Conservation (phyloP, 2,888 invertebrate genomes). For the Pachymerium ferrugineum region DNA sequence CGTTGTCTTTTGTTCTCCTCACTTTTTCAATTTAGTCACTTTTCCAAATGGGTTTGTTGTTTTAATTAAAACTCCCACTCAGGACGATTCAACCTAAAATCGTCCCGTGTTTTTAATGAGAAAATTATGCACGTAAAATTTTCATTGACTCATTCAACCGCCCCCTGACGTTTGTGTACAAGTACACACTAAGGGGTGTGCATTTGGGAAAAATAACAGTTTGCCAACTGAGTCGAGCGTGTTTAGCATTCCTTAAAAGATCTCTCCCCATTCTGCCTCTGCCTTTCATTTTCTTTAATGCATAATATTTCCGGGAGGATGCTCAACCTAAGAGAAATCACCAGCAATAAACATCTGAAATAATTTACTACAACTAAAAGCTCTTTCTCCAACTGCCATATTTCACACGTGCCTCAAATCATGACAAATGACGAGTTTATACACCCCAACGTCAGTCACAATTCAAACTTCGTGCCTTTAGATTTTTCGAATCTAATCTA, state of each 20-base stretch:
- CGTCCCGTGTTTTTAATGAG: conserved; percentile 12
- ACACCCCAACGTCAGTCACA: too few relatives aligned
- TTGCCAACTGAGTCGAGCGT: not conserved
- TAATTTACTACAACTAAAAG: not conserved
- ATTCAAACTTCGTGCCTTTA: too few relatives aligned
- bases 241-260: not conserved
- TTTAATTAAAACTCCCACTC: conserved; percentile 25
- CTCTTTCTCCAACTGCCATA: not conserved
- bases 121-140: conserved; percentile 16
- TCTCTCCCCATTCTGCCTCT: not conserved
- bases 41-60: conserved; percentile 23
- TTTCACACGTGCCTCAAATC: not conserved
- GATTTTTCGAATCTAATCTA: too few relatives aligned
- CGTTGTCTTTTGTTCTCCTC: conserved; percentile 5
- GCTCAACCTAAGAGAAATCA: not conserved
- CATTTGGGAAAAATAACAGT: not conserved
- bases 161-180: conserved; percentile 1
- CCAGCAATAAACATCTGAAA: not conserved
- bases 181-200: not conserved
- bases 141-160: conserved; percentile 5
- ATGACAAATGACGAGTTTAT: not conserved
- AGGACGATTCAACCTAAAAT: not conserved
- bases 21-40: not conserved
- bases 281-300: not conserved
- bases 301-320: not conserved